Conservation (phyloP, 1,140 invertebrate species). For the Atopsyche davidsoni region DNA sequence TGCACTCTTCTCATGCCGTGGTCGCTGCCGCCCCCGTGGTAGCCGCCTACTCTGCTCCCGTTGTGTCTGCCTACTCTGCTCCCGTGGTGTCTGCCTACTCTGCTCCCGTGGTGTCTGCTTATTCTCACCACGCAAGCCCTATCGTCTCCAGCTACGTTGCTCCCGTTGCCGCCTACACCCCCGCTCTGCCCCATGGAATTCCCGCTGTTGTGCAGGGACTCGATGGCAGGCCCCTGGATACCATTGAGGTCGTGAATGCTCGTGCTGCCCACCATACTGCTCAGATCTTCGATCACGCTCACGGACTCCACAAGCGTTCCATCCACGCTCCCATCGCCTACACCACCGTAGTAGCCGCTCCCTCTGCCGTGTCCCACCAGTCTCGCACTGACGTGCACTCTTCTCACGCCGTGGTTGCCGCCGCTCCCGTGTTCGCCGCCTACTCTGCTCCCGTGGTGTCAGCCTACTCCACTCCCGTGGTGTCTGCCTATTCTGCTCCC, state of each 20-base stretch:
- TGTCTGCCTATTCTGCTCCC: constrained; percentile 19
- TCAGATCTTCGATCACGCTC: constrained; percentile 34
- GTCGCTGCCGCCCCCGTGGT: constrained; percentile 13
- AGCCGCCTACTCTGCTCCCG: constrained; percentile 2
- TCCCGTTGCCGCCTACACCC: constrained; percentile 10
- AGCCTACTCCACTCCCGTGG: constrained; percentile 16
- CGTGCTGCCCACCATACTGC: constrained; percentile 32
- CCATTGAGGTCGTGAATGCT: constrained; percentile 30
- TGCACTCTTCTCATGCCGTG: constrained; percentile 24
- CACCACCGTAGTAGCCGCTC: constrained; percentile 15
- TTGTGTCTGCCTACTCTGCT: constrained; percentile 11
- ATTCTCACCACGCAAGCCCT: constrained; percentile 14
- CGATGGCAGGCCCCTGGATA: constrained; percentile 31
- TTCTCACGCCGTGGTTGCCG: constrained; percentile 27
- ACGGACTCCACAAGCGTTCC: constrained; percentile 35
- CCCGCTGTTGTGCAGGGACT: constrained; percentile 29
- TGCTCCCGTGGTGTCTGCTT: too few relatives aligned
- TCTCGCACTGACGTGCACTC: constrained; percentile 26
- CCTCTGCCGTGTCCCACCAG: constrained; percentile 28
- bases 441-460: constrained; percentile 31
- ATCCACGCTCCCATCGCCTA: constrained; percentile 37
- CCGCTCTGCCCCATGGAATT: constrained; percentile 31
- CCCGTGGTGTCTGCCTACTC: constrained; percentile 7
- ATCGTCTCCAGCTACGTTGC: constrained; percentile 14
- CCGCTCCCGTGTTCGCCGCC: constrained; percentile 24